Evolutionary conservation across 2,888 invertebrate genomes (phyloP), one percentile per base, ranked within the genome.

Genomic region (Lumbricus terrestris): DNA sequence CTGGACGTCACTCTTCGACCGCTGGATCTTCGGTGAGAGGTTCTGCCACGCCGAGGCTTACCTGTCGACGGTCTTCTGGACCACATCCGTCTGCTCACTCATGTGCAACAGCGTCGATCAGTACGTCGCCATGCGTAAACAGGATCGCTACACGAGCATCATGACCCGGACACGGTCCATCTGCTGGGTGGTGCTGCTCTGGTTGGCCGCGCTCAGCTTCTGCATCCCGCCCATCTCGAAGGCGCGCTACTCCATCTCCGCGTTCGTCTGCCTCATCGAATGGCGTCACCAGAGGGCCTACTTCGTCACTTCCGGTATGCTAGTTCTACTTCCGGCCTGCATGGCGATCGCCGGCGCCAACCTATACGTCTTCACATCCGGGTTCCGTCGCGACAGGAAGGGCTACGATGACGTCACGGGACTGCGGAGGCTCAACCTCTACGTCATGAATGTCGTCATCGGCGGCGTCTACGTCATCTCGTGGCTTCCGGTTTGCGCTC

Each of bases 171-270:
- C 97, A 38, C 96, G 98, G 91, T 98, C 98, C 95, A 97, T 98
- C 95, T 99, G 98, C 95, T 99, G 99, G 99, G 98, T 98, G 97
- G 97, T 97, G 91, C 98, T 99, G 95, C 98, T 98, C 82, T 99
- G 99, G 99, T 97, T 98, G 93, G 98, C 98, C 89, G 97, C 98
- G 20, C 97, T 98, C 88, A 97, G 98, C 97, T 96, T 98, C 93
- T 98, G 98, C 96, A 98, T 98, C 94, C 99, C 99, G 69, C 98
- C 98, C 18, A 96, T 99, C 88, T 93, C 95, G 93, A 97, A 97
- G 93, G 97, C 98, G 3, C 96, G 97, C 92, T 98, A 97, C 95
- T 97, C 98, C 95, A 96, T 96, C 93, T 97, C 98, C 93, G 97
- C 98, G 29, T 97, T 97, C 95, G 97, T 99, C 93, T 99, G 99